phyloP scores from a whole-genome alignment of 2,797 vertebrate species.

The Propithecus deckenii region DNA sequence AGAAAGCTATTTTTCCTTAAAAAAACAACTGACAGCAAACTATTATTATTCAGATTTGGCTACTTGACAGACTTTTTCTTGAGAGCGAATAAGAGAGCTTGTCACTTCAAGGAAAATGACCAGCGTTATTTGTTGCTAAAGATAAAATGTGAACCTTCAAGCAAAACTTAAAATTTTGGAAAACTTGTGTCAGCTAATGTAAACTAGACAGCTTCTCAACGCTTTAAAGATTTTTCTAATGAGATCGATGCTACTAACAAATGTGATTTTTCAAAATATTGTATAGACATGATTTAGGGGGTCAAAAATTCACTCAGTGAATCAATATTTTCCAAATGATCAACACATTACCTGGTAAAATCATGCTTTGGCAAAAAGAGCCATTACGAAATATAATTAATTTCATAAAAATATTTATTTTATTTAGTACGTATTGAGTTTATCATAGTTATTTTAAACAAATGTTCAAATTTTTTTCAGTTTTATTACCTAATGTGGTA shows the following conservation, averaged over 20 bases:
- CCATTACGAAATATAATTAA: neutral
- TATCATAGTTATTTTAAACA: constrained; percentile 19
- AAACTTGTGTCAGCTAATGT: neutral
- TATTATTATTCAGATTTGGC: neutral
- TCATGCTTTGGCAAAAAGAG: neutral
- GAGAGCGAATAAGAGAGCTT: neutral
- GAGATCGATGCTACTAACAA: neutral
- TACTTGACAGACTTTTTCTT: neutral
- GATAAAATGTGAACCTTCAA: neutral
- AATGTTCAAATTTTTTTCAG: constrained; percentile 1
- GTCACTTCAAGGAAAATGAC: neutral
- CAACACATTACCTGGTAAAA: neutral
- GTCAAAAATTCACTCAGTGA: neutral
- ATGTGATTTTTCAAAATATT: neutral
- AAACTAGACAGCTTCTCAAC: neutral
- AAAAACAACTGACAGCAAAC: constrained; percentile 43
- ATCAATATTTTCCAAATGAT: constrained; percentile 4
- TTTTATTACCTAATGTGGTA: neutral
- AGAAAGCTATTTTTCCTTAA: neutral
- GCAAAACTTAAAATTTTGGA: constrained; percentile 17
- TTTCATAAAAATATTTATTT: constrained; percentile 11
- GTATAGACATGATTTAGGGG: neutral
- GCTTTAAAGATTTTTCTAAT: neutral
- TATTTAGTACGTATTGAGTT: neutral
- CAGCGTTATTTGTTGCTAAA: neutral